Evolutionary conservation across 2,797 vertebrate species (phyloP), one percentile per base, ranked within the genome.

Genomic region (Salarias fasciatus): DNA sequence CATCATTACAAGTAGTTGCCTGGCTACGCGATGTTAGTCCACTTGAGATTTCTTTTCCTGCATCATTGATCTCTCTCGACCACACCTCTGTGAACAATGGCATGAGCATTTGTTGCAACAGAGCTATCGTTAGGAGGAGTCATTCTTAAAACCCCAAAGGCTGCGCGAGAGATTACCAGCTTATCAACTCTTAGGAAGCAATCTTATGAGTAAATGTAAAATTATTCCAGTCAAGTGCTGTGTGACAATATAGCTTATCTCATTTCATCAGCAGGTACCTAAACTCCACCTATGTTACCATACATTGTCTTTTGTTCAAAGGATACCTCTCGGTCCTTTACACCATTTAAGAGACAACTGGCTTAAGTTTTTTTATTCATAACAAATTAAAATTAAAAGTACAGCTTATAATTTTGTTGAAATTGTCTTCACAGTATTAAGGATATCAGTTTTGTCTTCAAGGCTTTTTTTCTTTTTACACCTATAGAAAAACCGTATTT

Each of bases 141-240:
- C 67, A 69, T 53, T 12, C 1, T 6, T 28, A 14, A 48, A 14
- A 33, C 4, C 44, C 11, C 56, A 2, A 0, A 54, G 60, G 59
- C 52, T 5, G 5, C 33, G 30, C 5, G 40, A 5, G 11, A 60
- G 57, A 82, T 63, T 58, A 69, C 13, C 64, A 69, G 52, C 14
- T 69, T 15, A 31, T 13, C 3, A 41, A 35, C 64, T 62, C 36
- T 11, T 40, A 3, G 12, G 56, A 18, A 24, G 5, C 35, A 2
- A 4, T 10, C 42, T 62, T 35, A 43, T 63, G 61, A 48, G 31
- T 51, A 30, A 38, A 58, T 54, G 36, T 52, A 2, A 29, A 13
- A 65, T 63, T 69, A 65, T 75, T 37, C 31, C 56, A 53, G 12
- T 63, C 64, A 75, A 80, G 84, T 88, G 85, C 15, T 35, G 44